A percentile compares a stretch with the other conserved stretches of the same genome.
Conservation (phyloP, 2,888 invertebrate species). For the Iselma pallidipennis region DNA sequence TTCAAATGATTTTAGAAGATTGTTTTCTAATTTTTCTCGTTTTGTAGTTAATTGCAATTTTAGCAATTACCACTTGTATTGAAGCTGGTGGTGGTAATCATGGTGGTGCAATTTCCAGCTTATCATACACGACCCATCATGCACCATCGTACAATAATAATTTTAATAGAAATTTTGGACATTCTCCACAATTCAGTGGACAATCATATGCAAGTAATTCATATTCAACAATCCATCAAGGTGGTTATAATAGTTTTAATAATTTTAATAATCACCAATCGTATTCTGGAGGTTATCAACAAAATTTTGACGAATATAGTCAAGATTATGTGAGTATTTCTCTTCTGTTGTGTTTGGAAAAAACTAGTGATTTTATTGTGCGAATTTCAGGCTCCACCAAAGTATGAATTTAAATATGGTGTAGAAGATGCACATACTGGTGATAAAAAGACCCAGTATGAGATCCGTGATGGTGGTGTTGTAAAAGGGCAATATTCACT, state of each 20-base stretch:
- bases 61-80: not conserved
- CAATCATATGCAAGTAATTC: conserved; percentile 24
- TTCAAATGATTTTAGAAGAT: not conserved
- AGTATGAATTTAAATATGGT: conserved; percentile 40
- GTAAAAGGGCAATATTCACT: conserved; percentile 40
- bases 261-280: too few relatives aligned
- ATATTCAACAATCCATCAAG: conserved; percentile 15
- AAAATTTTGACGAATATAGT: conserved; percentile 20
- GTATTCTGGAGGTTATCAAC: too few relatives aligned
- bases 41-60: not conserved
- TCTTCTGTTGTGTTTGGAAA: not conserved
- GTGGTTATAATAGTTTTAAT: conserved; percentile 15
- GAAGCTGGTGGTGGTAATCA: not conserved
- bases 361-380: conserved; percentile 5
- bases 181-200: not conserved
- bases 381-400: conserved; percentile 29
- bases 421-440: conserved; percentile 40
- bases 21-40: not conserved
- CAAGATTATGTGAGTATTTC: conserved; percentile 27
- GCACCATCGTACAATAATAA: conserved; percentile 14
- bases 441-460: conserved; percentile 39
- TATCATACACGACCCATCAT: conserved; percentile 32
- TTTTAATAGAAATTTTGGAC: not conserved
- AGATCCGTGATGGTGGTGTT: conserved; percentile 38
- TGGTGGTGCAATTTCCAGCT: conserved; percentile 24